Percentiles rank a stretch among this genome's conserved stretches.
Evolutionary conservation across 2,113 vertebrate genomes (phyloP).

Genomic region (Melanerpes formicivorus): DNA sequence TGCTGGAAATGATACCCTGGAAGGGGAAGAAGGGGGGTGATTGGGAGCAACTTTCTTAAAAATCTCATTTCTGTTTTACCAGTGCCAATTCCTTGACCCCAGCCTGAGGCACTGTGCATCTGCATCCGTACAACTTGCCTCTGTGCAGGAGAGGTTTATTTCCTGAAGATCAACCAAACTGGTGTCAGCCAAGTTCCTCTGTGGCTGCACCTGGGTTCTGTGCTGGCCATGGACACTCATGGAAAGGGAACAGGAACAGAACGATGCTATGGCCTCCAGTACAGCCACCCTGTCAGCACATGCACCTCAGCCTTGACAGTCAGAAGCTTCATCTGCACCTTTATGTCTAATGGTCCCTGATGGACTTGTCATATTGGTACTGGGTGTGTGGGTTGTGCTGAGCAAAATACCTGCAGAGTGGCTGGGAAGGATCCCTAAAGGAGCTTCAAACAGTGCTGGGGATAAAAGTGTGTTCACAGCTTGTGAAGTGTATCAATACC

Average conservation of each 20-base stretch:
- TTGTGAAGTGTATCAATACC: neutral
- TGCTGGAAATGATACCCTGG: neutral
- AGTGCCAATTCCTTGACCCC: neutral
- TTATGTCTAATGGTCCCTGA: rapidly evolving
- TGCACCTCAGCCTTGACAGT: rapidly evolving
- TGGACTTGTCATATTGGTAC: neutral
- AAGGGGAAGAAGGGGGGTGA: neutral
- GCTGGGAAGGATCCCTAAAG: neutral
- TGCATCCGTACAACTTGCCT: neutral
- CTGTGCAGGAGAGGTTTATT: neutral
- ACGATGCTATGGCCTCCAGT: rapidly evolving
- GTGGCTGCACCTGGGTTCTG: neutral
- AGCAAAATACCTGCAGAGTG: neutral
- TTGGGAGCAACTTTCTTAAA: neutral
- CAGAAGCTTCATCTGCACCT: neutral
- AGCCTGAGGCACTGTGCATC: neutral
- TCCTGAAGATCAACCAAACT: rapidly evolving
- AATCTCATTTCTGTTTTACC: neutral
- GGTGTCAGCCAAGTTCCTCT: neutral
- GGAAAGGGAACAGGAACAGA: rapidly evolving
- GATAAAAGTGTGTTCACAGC: neutral
- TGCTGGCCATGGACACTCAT: rapidly evolving
- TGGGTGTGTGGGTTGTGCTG: neutral
- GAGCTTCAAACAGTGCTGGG: neutral
- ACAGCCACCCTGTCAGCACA: rapidly evolving